Percentiles rank a stretch among this genome's conserved stretches.
Conservation (phyloP, 2,888 invertebrate species). For the Polyommatus icarus region DNA sequence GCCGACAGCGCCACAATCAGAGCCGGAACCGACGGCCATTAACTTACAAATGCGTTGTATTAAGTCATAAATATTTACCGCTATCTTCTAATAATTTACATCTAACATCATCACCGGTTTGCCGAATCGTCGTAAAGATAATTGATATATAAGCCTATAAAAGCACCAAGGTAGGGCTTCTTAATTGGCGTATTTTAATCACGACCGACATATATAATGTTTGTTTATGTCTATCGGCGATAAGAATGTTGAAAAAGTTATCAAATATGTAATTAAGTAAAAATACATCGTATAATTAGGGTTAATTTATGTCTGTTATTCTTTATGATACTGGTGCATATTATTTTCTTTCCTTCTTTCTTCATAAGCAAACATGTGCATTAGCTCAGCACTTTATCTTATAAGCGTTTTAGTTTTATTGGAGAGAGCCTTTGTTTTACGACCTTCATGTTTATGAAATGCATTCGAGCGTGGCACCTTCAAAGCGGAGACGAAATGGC, state of each 20-base stretch:
- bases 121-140: slow-evolving; percentile 29
- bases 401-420: background rate
- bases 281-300: background rate
- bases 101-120: slow-evolving; percentile 29
- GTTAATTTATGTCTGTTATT: background rate
- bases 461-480: slow-evolving; percentile 41
- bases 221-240: slow-evolving; percentile 7
- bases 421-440: slow-evolving; percentile 6
- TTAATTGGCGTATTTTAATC: slow-evolving; percentile 27
- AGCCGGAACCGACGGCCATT: slow-evolving; percentile 28
- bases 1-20: slow-evolving; percentile 27
- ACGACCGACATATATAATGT: slow-evolving; percentile 24
- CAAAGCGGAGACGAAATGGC: slow-evolving; percentile 44
- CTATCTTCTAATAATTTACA: slow-evolving; percentile 29
- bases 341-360: background rate
- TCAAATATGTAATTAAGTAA: background rate
- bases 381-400: background rate
- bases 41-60: slow-evolving; percentile 29
- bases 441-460: slow-evolving; percentile 31
- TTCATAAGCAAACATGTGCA: background rate
- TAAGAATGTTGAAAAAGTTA: background rate
- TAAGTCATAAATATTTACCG: slow-evolving; percentile 31
- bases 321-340: background rate
- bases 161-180: slow-evolving; percentile 23
- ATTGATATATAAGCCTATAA: slow-evolving; percentile 27